phyloP scores from a whole-genome alignment of 2,113 vertebrate genomes.

The Procavia capensis region DNA sequence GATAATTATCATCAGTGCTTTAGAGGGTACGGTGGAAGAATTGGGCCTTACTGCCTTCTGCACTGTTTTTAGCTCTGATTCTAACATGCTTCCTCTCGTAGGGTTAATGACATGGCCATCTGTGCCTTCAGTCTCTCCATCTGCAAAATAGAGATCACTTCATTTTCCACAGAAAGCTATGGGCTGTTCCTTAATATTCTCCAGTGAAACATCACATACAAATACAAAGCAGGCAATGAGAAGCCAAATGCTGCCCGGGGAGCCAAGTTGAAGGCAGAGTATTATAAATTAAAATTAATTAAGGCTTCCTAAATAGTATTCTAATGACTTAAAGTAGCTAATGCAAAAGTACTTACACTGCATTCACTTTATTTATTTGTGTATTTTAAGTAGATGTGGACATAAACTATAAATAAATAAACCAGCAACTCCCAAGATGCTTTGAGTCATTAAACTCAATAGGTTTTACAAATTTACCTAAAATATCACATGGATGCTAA shows the following conservation, averaged over 20 bases:
- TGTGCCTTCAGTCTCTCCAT: slow-evolving; percentile 52
- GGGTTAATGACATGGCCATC: slow-evolving; percentile 50
- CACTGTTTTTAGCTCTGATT: slow-evolving; percentile 62
- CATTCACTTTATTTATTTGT: slow-evolving; percentile 13
- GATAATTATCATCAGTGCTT: slow-evolving; percentile 1
- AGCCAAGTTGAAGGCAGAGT: neutral
- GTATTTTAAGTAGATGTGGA: neutral
- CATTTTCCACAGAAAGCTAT: slow-evolving; percentile 48
- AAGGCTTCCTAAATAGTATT: slow-evolving; percentile 12
- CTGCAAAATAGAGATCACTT: slow-evolving; percentile 41
- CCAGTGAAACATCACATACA: slow-evolving; percentile 25
- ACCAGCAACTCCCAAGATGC: neutral
- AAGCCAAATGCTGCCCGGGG: slow-evolving; percentile 14
- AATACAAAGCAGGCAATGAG: slow-evolving; percentile 51
- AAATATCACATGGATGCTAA: slow-evolving; percentile 2
- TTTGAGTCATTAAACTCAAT: neutral
- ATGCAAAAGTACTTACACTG: neutral
- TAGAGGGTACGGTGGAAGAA: neutral
- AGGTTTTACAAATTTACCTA: slow-evolving; percentile 27
- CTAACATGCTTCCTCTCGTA: slow-evolving; percentile 53
- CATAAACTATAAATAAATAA: slow-evolving; percentile 43
- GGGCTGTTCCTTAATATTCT: slow-evolving; percentile 49
- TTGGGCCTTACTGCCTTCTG: neutral
- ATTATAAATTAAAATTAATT: slow-evolving; percentile 61
- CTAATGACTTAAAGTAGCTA: neutral